Evolutionary conservation across 2,797 vertebrate species (phyloP).

Genomic region (Argentina silus): DNA sequence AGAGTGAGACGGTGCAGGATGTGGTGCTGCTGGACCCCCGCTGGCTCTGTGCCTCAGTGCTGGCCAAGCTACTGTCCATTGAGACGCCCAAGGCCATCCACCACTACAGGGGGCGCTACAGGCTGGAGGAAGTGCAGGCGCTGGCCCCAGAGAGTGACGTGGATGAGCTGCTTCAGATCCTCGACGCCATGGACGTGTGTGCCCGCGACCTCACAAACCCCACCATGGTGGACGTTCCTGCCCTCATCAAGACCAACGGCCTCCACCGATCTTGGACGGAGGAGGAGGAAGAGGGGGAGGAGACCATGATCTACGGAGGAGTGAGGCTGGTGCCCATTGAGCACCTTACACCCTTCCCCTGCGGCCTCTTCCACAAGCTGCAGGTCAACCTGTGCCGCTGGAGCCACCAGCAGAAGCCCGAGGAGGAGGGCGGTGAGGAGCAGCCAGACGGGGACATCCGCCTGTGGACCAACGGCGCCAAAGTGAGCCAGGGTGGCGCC

Average conservation of each 20-base stretch:
- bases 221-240: slow-evolving; percentile 94
- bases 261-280: slow-evolving; percentile 95
- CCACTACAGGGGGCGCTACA: slow-evolving; percentile 96
- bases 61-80: slow-evolving; percentile 90
- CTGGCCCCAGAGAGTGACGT: slow-evolving; percentile 91
- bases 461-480: slow-evolving; percentile 93
- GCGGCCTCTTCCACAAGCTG: slow-evolving; percentile 96
- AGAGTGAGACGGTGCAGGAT: slow-evolving; percentile 98
- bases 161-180: slow-evolving; percentile 94
- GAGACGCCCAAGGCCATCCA: slow-evolving; percentile 97
- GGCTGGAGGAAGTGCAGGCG: slow-evolving; percentile 92
- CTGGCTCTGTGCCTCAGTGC: slow-evolving; percentile 91
- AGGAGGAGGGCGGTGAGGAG: slow-evolving; percentile 76
- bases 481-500: slow-evolving; percentile 84
- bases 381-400: slow-evolving; percentile 97
- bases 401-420: slow-evolving; percentile 92
- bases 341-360: slow-evolving; percentile 94
- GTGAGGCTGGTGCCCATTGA: slow-evolving; percentile 93
- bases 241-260: slow-evolving; percentile 93
- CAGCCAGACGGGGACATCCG: slow-evolving; percentile 82
- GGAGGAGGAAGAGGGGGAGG: slow-evolving; percentile 85
- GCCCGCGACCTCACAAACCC: slow-evolving; percentile 90
- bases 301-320: slow-evolving; percentile 88
- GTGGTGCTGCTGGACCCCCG: slow-evolving; percentile 95
- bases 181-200: slow-evolving; percentile 98